Evolutionary conservation across 2,113 vertebrate genomes (phyloP).

Genomic region (Crotalus viridis): DNA sequence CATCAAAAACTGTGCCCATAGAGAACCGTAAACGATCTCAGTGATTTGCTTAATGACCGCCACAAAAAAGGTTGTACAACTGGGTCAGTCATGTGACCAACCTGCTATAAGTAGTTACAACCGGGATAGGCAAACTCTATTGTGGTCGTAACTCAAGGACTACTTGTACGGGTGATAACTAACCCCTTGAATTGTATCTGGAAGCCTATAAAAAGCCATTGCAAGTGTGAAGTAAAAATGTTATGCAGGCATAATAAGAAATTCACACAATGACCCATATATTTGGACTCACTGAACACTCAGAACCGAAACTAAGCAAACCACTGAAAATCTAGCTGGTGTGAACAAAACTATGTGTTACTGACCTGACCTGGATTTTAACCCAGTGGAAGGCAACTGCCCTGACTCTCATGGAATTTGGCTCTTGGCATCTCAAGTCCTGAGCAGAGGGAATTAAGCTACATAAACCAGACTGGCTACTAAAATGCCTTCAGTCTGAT

Average conservation of each 20-base stretch:
- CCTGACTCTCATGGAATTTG: neutral
- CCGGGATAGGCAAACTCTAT: neutral
- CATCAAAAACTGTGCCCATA: neutral
- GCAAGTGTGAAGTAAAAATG: neutral
- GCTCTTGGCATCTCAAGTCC: neutral
- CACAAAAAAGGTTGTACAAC: neutral
- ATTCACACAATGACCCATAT: neutral
- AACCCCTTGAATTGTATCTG: neutral
- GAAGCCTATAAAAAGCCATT: neutral
- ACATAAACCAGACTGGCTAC: conserved; percentile 41
- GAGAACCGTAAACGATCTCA: neutral
- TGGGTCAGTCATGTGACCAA: neutral
- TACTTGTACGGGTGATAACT: neutral
- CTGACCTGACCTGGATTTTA: neutral
- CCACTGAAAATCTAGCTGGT: neutral
- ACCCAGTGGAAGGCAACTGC: neutral
- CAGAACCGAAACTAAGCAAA: neutral
- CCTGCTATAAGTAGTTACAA: neutral
- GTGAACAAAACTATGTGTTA: neutral
- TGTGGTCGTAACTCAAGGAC: neutral
- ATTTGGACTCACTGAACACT: neutral
- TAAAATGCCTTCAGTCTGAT: conserved; percentile 26
- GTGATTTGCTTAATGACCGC: neutral
- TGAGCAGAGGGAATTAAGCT: conserved; percentile 47
- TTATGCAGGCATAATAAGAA: neutral